These are phyloP conservation scores for Aphelocoma californica DNA, from an alignment of 2,797 vertebrate genomes.

Conservation along the genomic window DNA sequence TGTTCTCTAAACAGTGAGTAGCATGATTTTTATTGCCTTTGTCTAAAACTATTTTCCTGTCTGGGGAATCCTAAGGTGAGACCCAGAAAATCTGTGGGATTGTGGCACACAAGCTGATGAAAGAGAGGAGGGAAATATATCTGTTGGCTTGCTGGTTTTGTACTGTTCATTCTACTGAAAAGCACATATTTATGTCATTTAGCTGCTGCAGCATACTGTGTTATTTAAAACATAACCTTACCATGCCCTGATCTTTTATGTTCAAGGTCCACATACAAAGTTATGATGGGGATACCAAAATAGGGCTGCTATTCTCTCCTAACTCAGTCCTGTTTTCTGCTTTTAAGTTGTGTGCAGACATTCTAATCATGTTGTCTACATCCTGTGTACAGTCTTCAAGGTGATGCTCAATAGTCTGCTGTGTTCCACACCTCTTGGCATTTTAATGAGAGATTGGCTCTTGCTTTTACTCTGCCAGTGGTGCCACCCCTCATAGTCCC, in stretches of 20 bases:
- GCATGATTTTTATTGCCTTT: not conserved
- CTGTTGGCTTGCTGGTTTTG: not conserved
- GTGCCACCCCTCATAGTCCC: not conserved
- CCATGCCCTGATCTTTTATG: not conserved
- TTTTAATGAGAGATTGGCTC: not conserved
- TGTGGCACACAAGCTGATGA: not conserved
- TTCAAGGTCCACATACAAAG: not conserved
- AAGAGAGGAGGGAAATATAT: not conserved
- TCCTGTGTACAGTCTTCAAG: not conserved
- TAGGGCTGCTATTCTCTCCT: not conserved
- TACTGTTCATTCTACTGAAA: not conserved
- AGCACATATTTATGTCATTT: not conserved
- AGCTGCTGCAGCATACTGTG: not conserved
- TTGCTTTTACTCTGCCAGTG: not conserved
- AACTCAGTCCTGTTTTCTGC: not conserved
- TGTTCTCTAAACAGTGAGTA: not conserved
- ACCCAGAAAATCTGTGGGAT: not conserved
- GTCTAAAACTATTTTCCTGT: not conserved
- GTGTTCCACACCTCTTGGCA: not conserved
- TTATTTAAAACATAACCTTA: not conserved
- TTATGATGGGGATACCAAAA: not conserved
- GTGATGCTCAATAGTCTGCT: not conserved
- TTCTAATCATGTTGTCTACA: accelerated
- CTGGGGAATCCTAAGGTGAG: not conserved
- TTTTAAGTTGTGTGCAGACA: not conserved